Conservation (phyloP, 1,140 invertebrate genomes). For the Scaptodrosophila lebanonensis region DNA sequence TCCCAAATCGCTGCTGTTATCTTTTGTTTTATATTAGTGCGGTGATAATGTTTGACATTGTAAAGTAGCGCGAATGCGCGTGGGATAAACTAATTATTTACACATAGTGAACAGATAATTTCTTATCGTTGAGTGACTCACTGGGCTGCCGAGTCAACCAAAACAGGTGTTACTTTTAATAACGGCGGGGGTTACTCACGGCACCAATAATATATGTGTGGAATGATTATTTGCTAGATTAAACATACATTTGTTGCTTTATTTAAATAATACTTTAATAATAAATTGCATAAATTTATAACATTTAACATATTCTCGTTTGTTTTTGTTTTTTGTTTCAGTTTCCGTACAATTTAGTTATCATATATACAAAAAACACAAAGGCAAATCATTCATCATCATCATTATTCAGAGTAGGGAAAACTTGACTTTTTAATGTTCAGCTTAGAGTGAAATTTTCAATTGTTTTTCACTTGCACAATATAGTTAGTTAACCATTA, state of each 20-base stretch:
- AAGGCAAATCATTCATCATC: constrained; percentile 53
- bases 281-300: constrained; percentile 76
- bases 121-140: constrained; percentile 1
- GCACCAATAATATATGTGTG: too few relatives aligned
- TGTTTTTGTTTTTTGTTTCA: constrained; percentile 12
- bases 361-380: constrained; percentile 41
- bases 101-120: too few relatives aligned
- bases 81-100: too few relatives aligned
- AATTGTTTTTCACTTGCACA: constrained; percentile 32
- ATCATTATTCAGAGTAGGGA: constrained; percentile 26
- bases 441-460: constrained; percentile 44
- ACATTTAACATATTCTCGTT: constrained; percentile 72
- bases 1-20: too few relatives aligned
- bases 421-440: constrained; percentile 23
- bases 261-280: constrained; percentile 72
- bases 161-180: too few relatives aligned
- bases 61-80: constrained; percentile 15
- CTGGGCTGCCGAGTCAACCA: too few relatives aligned
- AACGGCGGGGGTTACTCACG: too few relatives aligned
- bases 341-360: constrained; percentile 24
- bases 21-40: constrained; percentile 21
- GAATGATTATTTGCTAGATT: neutral
- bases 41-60: constrained; percentile 22
- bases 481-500: constrained; percentile 17
- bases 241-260: constrained; percentile 34